Evolutionary conservation across 23 tunicate species (phyloP), one percentile per base, ranked within the genome.

Genomic region (Phallusia fumigata): DNA sequence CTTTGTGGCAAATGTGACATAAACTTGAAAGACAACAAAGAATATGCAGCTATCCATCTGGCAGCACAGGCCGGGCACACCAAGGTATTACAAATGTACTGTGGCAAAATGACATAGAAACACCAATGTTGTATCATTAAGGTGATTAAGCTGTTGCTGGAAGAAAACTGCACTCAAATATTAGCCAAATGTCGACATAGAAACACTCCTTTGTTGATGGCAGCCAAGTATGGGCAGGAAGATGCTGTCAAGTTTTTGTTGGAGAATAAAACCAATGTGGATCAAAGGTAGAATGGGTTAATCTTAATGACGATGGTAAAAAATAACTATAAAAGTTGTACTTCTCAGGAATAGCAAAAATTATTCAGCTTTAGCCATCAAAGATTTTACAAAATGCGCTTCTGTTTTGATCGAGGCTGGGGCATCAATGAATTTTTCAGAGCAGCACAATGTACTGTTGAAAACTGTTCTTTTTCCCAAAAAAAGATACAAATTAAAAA

Each of bases 191-290:
- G 50, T 83, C 44, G 75, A 28, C 34, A 83, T 31, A 73, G 80
- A 6, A 83, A 83, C 73, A 75, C 86, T 13, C 86, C 86, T 19
- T 30, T 83, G 30, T 21, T 83, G n/a, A 49, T n/a, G 30, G 86
- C 86, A 19, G 74, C 80, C 21, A 31, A 13, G 24, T 19, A 50
- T 47, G 80, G 80, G 12, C 36, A 51, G 28, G 80, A 52, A 24
- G 44, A 75, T 51, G 80, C 73, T 5, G 73, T 51, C 22, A 31
- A 50, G 32, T 75, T 15, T 35, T 52, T 83, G 73, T n/a, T 83
- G 26, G 26, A 83, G 10, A 32, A 32, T n/a, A 45, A 79, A 75
- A 80, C 80, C 19, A 83, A 83, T 31, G 31, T 83, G n/a, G 86
- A 83, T 0, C 33, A 76, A 50, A 45, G 32, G 86, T 83, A 83